Evolutionary conservation across 2,797 vertebrate genomes (phyloP).

Genomic region (Danio albolineatus): DNA sequence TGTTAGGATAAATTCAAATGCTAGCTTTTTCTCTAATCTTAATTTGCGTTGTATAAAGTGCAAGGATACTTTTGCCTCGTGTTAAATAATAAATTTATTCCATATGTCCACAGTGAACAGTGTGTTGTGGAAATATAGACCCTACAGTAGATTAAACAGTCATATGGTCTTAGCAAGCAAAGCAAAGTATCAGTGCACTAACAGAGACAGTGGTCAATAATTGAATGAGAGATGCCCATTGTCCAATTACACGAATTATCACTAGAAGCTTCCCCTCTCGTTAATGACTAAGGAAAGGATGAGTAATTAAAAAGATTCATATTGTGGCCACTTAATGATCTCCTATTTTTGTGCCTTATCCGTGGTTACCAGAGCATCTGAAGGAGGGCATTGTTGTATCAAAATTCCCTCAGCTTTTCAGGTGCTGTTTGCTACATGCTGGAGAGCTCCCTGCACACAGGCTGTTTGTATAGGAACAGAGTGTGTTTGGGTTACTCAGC

Average conservation of each 20-base stretch:
- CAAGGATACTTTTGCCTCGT: no score
- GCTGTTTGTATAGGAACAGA: conserved; percentile 7
- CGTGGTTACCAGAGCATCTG: conserved; percentile 63
- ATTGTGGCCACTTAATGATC: conserved; percentile 77
- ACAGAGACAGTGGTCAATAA: conserved; percentile 79
- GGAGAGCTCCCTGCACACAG: neutral
- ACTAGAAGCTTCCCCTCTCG: conserved; percentile 74
- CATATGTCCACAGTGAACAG: conserved; percentile 12
- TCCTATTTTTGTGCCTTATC: conserved; percentile 71
- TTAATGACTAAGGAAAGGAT: conserved; percentile 75
- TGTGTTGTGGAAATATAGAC: conserved; percentile 20
- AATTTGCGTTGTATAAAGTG: no score
- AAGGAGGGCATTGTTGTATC: conserved; percentile 6
- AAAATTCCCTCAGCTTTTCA: conserved; percentile 24
- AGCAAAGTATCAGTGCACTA: conserved; percentile 71
- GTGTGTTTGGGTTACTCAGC: neutral
- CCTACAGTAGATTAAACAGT: conserved; percentile 59
- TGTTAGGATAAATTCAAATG: no score
- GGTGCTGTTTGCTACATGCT: conserved; percentile 27
- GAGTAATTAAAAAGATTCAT: conserved; percentile 82
- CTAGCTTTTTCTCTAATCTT: no score
- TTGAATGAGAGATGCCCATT: conserved; percentile 80
- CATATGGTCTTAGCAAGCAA: conserved; percentile 60
- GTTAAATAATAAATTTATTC: neutral
- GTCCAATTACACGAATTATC: conserved; percentile 83